Conservation (phyloP, 2,113 vertebrate genomes). For the Poeciliopsis turrubarensis region DNA sequence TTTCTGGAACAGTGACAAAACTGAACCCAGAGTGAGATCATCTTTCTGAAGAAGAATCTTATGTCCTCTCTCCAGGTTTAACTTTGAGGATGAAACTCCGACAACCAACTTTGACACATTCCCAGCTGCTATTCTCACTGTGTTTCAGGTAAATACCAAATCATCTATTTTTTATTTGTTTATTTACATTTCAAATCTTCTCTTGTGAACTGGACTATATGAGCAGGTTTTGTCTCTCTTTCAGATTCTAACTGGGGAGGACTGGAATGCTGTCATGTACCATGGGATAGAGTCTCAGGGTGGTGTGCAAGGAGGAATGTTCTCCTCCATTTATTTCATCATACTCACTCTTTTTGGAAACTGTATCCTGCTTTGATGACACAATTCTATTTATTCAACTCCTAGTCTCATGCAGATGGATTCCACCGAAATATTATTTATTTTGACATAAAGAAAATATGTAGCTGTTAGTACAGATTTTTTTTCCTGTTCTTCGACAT, state of each 20-base stretch:
- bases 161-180: not conserved
- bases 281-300: slow-evolving; percentile 94
- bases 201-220: not conserved
- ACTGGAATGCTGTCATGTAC: slow-evolving; percentile 98
- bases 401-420: not conserved
- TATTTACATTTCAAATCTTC: not conserved
- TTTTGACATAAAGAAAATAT: not conserved
- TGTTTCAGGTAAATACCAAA: slow-evolving; percentile 90
- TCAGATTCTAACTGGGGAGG: slow-evolving; percentile 94
- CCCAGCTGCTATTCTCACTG: slow-evolving; percentile 95
- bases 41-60: not conserved
- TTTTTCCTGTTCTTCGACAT: slow-evolving; percentile 20
- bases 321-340: slow-evolving; percentile 96
- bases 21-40: not conserved
- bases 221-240: slow-evolving; percentile 16
- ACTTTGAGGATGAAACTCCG: slow-evolving; percentile 93
- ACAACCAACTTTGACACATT: slow-evolving; percentile 98
- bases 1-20: too few species aligned
- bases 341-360: slow-evolving; percentile 95
- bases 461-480: slow-evolving; percentile 9
- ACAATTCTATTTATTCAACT: not conserved
- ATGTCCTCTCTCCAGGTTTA: slow-evolving; percentile 84
- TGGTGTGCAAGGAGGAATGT: slow-evolving; percentile 92
- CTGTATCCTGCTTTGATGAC: slow-evolving; percentile 89
- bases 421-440: not conserved